phyloP scores from a whole-genome alignment of 1,140 invertebrate species.

The Heliconius himera region DNA sequence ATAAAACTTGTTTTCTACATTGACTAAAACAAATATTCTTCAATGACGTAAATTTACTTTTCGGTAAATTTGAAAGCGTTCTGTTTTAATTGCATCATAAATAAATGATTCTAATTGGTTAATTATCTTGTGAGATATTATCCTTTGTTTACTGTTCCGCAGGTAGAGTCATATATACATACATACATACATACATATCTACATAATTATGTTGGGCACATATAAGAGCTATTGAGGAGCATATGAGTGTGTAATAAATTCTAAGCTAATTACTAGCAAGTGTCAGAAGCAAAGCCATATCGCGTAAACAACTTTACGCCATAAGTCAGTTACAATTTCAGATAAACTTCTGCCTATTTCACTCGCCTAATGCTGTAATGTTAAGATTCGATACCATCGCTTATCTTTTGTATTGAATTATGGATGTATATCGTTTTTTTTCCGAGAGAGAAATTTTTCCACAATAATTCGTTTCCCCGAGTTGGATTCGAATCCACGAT shows the following conservation, averaged over 20 bases:
- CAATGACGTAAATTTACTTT: neutral
- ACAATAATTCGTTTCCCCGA: no score
- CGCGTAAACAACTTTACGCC: constrained; percentile 37
- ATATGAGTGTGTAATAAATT: constrained; percentile 32
- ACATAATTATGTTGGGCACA: neutral
- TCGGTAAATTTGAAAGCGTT: neutral
- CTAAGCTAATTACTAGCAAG: constrained; percentile 36
- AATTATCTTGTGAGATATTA: constrained; percentile 24
- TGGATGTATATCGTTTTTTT: neutral
- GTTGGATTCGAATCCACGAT: no score
- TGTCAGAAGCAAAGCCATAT: constrained; percentile 39
- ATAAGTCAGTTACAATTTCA: constrained; percentile 35
- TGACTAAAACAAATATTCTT: neutral
- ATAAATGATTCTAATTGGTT: constrained; percentile 14
- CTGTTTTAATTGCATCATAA: neutral
- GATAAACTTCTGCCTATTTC: constrained; percentile 28
- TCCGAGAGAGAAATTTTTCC: no score
- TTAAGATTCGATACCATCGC: neutral
- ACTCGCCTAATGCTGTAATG: neutral
- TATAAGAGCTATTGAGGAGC: constrained; percentile 20
- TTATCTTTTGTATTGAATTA: neutral
- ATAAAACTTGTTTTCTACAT: neutral
- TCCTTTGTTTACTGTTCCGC: constrained; percentile 21
- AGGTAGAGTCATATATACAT: neutral
- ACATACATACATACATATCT: neutral